Evolutionary conservation across 2,888 invertebrate species (phyloP), one percentile per base, ranked within the genome.

Genomic region (Formica aserva): DNA sequence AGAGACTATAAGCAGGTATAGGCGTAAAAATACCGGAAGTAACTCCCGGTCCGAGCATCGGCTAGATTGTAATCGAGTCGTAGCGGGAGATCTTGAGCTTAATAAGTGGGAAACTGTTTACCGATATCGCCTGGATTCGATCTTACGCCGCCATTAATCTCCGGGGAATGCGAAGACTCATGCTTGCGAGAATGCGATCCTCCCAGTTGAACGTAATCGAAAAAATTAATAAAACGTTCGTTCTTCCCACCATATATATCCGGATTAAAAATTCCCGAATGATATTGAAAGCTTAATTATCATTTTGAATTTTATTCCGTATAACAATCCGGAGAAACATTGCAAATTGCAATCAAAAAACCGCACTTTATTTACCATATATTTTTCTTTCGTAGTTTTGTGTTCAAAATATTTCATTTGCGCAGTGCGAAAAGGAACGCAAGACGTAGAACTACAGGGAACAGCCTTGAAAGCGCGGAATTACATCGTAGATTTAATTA

Each of bases 11-110:
- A 88, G 78, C 78, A 57, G 84, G 76, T 78, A 76, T 38, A 62
- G n/a, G 77, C 29, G 15, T 71, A 69, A 75, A 83, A 77, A 83
- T 83, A 67, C 85, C 80, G 87, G 81, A 87, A 88, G 80, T 38
- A 69, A 74, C 71, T 75, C 74, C 66, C 41, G 57, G 26, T 32
- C 32, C 60, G 60, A 48, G 41, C 29, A 69, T 82, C 67, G 55
- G 29, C 45, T 38, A 48, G 67, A 67, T 62, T n/a, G 41, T 29
- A 32, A 60, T 13, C 32, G 45, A 82, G 41, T 77, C 66, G 13
- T 66, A 62, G 67, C 82, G 60, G 29, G 48, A 60, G 67, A 82
- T 38, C 48, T 67, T 38, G 78, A 57, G 41, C 45, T 77, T 52
- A 82, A 86, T 74, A 69, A 52, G 67, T 63, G 86, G 69, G 63